Evolutionary conservation across 2,113 vertebrate genomes (phyloP), one percentile per base, ranked within the genome.

Genomic region (Cathartes aura): DNA sequence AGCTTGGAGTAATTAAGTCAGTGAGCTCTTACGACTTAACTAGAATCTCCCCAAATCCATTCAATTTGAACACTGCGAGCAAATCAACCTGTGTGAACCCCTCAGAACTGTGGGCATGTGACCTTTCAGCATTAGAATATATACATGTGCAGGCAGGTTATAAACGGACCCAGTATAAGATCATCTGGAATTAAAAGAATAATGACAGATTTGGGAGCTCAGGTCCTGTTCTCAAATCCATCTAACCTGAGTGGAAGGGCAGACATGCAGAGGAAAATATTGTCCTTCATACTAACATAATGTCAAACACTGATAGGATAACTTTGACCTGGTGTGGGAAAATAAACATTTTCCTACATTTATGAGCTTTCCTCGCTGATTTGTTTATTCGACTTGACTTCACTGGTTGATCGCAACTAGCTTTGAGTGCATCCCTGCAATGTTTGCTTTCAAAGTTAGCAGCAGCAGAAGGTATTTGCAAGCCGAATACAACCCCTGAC

Each of bases 11-110:
- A 45, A 53, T 43, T 27, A 63, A 72, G 64, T 56, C 56, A n/a
- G 27, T 0, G 2, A 60, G 50, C 36, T 60, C 48, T 68, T 67
- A 19, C 0, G 4, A 30, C 27, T 78, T 38, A 48, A 20, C 10
- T 40, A 34, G 47, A 52, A 47, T 74, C 42, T 79, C 34, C 32
- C 21, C 34, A 82, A 3, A 60, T 76, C 48, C 30, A 17, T 58
- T 81, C 22, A 11, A 1, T 64, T 32, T 40, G 50, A 64, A 29
- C 83, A 12, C 43, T 68, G 62, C 0, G 6, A 53, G 72, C 17
- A 92, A 18, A 82, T 59, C n/a, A 67, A 7, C 43, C 29, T 22
- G 19, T n/a, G 56, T 29, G 58, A 88, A 23, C 19, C 17, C 12
- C 74, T 34, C 74, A 38, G 66, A 70, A 12, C 38, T 40, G 30